phyloP scores from a whole-genome alignment of 1,140 invertebrate species.

The Mya arenaria region DNA sequence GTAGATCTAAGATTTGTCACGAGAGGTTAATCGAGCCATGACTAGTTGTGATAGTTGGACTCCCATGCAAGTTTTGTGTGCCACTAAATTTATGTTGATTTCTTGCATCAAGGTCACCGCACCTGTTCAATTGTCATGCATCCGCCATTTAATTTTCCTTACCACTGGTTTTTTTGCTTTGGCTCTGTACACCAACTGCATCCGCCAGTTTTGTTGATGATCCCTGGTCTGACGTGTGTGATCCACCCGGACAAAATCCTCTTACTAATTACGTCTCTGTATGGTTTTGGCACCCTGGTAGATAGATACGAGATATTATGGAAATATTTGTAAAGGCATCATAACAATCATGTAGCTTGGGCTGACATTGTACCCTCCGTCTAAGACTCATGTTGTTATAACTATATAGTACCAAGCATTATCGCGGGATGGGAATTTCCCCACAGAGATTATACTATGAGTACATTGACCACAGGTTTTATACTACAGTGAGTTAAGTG shows the following conservation, averaged over 20 bases:
- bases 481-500: too few species aligned
- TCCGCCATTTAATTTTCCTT: not conserved
- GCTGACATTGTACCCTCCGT: not conserved
- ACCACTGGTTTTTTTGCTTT: not conserved
- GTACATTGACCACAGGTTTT: too few species aligned
- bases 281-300: conserved; percentile 1
- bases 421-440: too few species aligned
- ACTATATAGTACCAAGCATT: too few species aligned
- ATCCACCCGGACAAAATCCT: not conserved
- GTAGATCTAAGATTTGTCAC: too few species aligned
- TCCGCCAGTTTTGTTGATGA: not conserved
- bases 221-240: conserved; percentile 2
- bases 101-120: too few species aligned
- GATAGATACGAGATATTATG: not conserved
- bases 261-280: not conserved
- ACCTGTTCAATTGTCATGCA: too few species aligned
- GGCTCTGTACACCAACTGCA: not conserved
- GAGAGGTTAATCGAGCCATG: too few species aligned
- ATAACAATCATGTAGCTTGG: conserved; percentile 1
- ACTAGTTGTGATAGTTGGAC: too few species aligned
- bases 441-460: too few species aligned
- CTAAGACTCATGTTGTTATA: not conserved
- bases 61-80: not conserved
- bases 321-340: not conserved
- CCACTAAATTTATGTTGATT: not conserved